phyloP scores from a whole-genome alignment of 1,140 invertebrate genomes.

The Drosophila ogumai region DNA sequence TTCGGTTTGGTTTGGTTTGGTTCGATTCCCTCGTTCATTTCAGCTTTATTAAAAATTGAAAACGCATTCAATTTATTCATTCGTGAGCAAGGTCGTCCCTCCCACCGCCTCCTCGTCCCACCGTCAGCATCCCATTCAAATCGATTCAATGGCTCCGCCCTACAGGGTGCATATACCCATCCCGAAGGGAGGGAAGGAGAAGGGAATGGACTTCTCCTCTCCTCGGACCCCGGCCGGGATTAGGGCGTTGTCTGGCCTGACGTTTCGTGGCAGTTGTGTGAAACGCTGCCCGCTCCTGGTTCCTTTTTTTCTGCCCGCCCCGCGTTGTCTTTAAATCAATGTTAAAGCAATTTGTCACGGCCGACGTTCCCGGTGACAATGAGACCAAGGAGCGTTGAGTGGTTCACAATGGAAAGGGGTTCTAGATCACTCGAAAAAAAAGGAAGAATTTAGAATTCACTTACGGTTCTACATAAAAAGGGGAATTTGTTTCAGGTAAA shows the following conservation, averaged over 20 bases:
- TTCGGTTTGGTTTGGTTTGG: constrained; percentile 43
- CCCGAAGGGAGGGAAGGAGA: neutral
- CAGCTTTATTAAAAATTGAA: constrained; percentile 81
- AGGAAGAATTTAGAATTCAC: neutral
- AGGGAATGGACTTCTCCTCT: constrained; percentile 12
- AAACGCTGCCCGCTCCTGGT: constrained; percentile 44
- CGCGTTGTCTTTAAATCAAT: constrained; percentile 79
- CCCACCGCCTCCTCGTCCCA: neutral
- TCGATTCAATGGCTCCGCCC: constrained; percentile 60
- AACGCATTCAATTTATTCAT: constrained; percentile 83
- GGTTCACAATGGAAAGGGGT: constrained; percentile 50
- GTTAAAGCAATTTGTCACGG: constrained; percentile 81
- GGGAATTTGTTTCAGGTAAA: neutral
- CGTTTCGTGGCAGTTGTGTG: constrained; percentile 81
- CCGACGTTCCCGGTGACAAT: constrained; percentile 66
- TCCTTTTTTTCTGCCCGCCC: constrained; percentile 24
- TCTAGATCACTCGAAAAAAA: constrained; percentile 34
- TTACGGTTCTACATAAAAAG: neutral
- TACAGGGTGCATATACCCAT: constrained; percentile 29
- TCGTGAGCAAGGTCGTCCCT: constrained; percentile 69
- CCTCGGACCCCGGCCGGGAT: constrained; percentile 44
- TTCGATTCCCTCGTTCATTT: constrained; percentile 49
- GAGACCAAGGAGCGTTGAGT: constrained; percentile 53
- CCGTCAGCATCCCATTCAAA: constrained; percentile 52
- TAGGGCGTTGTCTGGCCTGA: constrained; percentile 78